Conservation (phyloP, 2,797 vertebrate species). For the Sebastes flavidus region DNA sequence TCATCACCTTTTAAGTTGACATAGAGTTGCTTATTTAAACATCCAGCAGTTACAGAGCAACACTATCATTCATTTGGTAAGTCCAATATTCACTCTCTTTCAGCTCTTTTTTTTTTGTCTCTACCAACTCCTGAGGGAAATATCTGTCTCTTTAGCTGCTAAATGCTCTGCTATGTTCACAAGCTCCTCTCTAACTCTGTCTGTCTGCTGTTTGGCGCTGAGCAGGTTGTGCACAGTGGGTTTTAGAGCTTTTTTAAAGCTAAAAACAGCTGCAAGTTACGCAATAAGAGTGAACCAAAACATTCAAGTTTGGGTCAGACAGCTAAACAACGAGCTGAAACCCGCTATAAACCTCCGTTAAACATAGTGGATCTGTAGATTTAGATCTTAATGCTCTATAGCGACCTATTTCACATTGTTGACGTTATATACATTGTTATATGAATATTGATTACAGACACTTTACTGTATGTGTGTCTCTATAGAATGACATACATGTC, state of each 20-base stretch:
- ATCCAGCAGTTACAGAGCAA: neutral
- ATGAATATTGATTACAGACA: neutral
- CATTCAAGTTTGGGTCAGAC: too few species aligned
- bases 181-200: neutral
- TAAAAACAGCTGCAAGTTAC: neutral
- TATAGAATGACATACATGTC: neutral
- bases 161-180: neutral
- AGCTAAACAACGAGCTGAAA: neutral
- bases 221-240: neutral
- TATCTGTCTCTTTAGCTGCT: neutral
- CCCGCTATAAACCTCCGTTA: neutral
- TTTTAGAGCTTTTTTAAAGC: neutral
- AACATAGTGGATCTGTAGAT: neutral
- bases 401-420: neutral
- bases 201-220: neutral
- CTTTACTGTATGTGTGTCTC: neutral
- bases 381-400: neutral
- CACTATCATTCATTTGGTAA: neutral
- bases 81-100: neutral
- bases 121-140: neutral
- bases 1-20: neutral
- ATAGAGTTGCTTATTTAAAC: neutral
- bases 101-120: neutral
- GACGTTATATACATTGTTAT: neutral
- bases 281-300: too few species aligned